phyloP scores from a whole-genome alignment of 2,888 invertebrate genomes.

The Cryptosula pallasiana region DNA sequence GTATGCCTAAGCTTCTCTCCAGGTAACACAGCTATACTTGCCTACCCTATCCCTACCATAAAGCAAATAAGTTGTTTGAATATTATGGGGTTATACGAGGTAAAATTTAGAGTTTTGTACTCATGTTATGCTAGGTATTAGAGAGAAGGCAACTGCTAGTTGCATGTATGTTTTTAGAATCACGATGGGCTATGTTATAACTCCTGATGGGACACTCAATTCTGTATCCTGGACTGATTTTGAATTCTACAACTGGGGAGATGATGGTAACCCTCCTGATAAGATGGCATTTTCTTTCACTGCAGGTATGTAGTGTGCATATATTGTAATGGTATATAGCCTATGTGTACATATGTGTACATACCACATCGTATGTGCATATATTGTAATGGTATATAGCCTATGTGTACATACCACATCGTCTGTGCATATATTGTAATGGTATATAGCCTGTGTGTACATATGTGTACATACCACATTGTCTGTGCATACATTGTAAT shows the following conservation, averaged over 20 bases:
- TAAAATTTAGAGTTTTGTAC: not conserved
- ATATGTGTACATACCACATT: too few relatives aligned
- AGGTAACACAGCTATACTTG: too few relatives aligned
- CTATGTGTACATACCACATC: too few relatives aligned
- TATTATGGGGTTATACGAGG: not conserved
- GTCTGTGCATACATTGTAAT: too few relatives aligned
- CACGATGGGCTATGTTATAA: conserved; percentile 45
- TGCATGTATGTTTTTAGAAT: conserved; percentile 27
- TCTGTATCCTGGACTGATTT: conserved; percentile 40
- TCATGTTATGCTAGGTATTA: not conserved
- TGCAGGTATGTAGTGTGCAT: conserved; percentile 39
- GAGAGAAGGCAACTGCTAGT: not conserved
- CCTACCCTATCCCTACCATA: too few relatives aligned
- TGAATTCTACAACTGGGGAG: conserved; percentile 41
- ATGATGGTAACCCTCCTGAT: conserved; percentile 41
- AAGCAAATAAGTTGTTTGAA: too few relatives aligned
- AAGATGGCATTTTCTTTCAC: conserved; percentile 38
- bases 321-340: too few relatives aligned
- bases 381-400: too few relatives aligned
- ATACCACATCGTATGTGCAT: too few relatives aligned
- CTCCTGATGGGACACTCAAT: conserved; percentile 42
- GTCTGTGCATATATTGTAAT: too few relatives aligned
- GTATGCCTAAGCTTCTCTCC: conserved; percentile 61
- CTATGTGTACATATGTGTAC: too few relatives aligned
- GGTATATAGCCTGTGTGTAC: too few relatives aligned